Evolutionary conservation across 2,797 vertebrate species (phyloP).

Genomic region (Poecile montanus): DNA sequence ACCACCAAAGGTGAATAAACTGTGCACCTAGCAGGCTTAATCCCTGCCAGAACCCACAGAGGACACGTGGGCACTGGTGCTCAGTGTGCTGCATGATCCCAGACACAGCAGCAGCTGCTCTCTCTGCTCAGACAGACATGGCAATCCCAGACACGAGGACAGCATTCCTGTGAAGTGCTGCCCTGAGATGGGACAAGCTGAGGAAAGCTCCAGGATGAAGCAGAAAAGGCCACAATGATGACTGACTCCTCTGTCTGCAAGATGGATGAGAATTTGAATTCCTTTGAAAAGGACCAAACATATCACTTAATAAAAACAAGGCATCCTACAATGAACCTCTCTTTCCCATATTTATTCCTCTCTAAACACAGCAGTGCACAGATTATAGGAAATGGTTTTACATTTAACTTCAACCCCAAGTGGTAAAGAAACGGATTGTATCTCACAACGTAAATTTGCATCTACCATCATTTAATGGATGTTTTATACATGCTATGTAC

Average conservation of each 20-base stretch:
- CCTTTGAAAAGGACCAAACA: neutral
- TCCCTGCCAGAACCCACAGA: neutral
- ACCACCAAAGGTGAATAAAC: neutral
- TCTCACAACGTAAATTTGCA: slow-evolving; percentile 43
- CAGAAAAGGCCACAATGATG: neutral
- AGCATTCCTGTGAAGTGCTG: neutral
- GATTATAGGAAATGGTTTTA: slow-evolving; percentile 47
- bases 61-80: rapidly evolving
- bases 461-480: slow-evolving; percentile 63
- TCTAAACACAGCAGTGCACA: slow-evolving; percentile 51
- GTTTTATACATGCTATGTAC: slow-evolving; percentile 48
- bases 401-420: slow-evolving; percentile 51
- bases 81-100: rapidly evolving
- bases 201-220: neutral
- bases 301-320: slow-evolving; percentile 48
- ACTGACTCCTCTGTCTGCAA: neutral
- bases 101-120: neutral
- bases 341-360: slow-evolving; percentile 39
- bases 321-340: slow-evolving; percentile 39
- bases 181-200: neutral
- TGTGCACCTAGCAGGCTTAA: rapidly evolving
- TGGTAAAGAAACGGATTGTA: slow-evolving; percentile 35
- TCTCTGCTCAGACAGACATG: neutral
- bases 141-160: neutral
- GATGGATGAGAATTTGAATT: neutral